phyloP scores from a whole-genome alignment of 2,888 invertebrate species.

The Torymus auratus region DNA sequence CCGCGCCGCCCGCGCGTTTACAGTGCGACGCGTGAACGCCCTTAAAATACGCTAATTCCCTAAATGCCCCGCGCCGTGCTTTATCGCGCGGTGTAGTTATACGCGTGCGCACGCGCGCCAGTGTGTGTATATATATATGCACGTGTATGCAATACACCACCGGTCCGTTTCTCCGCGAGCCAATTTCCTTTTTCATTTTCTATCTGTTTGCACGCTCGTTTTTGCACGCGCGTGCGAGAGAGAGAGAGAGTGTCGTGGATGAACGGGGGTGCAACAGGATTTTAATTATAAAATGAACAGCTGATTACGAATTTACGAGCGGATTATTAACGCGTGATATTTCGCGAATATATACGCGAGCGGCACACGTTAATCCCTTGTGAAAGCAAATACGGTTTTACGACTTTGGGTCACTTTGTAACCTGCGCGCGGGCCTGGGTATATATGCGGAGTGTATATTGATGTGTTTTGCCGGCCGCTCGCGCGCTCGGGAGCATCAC shows the following conservation, averaged over 20 bases:
- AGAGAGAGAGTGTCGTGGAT: too few relatives aligned
- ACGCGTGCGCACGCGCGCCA: too few relatives aligned
- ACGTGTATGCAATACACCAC: too few relatives aligned
- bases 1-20: too few relatives aligned
- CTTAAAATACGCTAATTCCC: background rate
- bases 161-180: too few relatives aligned
- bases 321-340: constrained; percentile 28
- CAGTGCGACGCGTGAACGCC: too few relatives aligned
- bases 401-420: constrained; percentile 36
- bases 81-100: too few relatives aligned
- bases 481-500: too few relatives aligned
- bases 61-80: constrained; percentile 8
- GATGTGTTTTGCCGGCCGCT: background rate
- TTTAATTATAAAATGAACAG: constrained; percentile 19
- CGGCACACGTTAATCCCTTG: constrained; percentile 15
- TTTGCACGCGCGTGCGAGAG: background rate
- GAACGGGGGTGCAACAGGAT: background rate
- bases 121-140: too few relatives aligned
- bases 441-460: background rate
- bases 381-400: constrained; percentile 33
- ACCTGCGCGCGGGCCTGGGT: background rate
- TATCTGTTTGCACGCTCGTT: constrained; percentile 10
- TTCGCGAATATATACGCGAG: background rate
- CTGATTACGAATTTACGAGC: constrained; percentile 30
- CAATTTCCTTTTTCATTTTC: background rate